Evolutionary conservation across 2,797 vertebrate genomes (phyloP).

Genomic region (Eospalax fontanierii): DNA sequence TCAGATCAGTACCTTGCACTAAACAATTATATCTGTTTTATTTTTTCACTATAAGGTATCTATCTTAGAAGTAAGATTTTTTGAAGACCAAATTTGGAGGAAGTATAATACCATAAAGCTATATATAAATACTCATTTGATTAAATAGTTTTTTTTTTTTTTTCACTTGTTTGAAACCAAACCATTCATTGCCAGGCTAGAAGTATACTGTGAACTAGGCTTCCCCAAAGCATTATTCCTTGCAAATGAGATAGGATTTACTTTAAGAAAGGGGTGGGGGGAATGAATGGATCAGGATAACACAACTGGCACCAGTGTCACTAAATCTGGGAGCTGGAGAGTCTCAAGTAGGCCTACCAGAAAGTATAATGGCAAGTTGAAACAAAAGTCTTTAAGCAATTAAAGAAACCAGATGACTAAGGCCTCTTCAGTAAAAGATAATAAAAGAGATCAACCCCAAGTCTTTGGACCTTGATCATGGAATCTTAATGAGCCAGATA

Average conservation of each 20-base stretch:
- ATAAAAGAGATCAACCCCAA: constrained; percentile 69
- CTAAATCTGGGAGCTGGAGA: constrained; percentile 55
- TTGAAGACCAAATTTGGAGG: constrained; percentile 1
- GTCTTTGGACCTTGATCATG: constrained; percentile 77
- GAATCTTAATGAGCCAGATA: constrained; percentile 86
- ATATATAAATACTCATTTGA: background rate
- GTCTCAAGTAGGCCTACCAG: background rate
- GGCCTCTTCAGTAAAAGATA: constrained; percentile 78
- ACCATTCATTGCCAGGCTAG: background rate
- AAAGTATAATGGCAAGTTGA: constrained; percentile 39
- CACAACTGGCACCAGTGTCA: background rate
- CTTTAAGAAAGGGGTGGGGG: constrained; percentile 44
- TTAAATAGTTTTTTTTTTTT: no score
- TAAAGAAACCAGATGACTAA: constrained; percentile 80
- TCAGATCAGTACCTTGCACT: background rate
- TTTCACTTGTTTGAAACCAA: background rate
- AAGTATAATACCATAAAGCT: background rate
- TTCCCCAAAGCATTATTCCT: background rate
- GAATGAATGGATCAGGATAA: constrained; percentile 1
- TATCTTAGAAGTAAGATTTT: background rate
- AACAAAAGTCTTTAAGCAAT: constrained; percentile 77
- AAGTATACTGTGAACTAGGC: background rate
- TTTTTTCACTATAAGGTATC: background rate
- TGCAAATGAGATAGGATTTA: constrained; percentile 3
- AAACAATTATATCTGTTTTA: constrained; percentile 32